Base-by-base conservation (phyloP, 2,797 vertebrate genomes). In the Balearica regulorum region DNA sequence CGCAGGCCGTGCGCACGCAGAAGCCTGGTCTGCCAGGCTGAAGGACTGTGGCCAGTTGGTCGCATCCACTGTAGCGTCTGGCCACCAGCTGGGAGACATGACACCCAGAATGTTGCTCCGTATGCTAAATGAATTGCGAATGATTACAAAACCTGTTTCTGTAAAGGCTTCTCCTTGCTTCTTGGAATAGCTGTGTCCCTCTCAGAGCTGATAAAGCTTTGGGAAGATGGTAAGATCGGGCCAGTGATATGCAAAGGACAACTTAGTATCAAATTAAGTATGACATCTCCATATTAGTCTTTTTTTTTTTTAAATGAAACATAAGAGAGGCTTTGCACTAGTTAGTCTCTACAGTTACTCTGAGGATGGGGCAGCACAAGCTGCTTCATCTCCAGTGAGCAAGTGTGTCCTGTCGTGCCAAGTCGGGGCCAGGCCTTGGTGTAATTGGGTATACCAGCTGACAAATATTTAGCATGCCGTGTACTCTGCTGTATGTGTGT, bases 81-180 rank as follows among this genome's bases (percentile, higher is more conserved):
- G 92, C 87, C 91, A 97, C 92, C 96, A 96, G 96, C 92, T 96
- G 96, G 89, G 80, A 89, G 86, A 83, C 58, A 44, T 33, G 90
- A 97, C 92, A 93, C 93, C 83, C 92, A 87, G 81, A 96, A 95
- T 95, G 92, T 44, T 78, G 54, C 94, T 96, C 94, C 82, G 44
- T 96, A 97, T 97, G 95, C 80, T 97, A 95, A 86, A 90, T 88
- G 94, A 95, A 96, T 93, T 96, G 91, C 3, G 20, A 94, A 85
- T 93, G 71, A 96, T 95, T 89, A 83, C 68, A 89, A 95, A 96
- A 77, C 78, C 71, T 89, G 93, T 80, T 96, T 88, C 95, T 83
- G 58, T 83, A 96, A 93, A 91, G 94, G 28, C 49, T 94, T 90
- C 89, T 96, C 69, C 79, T 83, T 83, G 75, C 46, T 90, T 89